phyloP scores from a whole-genome alignment of 2,888 invertebrate genomes.

The Leptopilina drosophilae region DNA sequence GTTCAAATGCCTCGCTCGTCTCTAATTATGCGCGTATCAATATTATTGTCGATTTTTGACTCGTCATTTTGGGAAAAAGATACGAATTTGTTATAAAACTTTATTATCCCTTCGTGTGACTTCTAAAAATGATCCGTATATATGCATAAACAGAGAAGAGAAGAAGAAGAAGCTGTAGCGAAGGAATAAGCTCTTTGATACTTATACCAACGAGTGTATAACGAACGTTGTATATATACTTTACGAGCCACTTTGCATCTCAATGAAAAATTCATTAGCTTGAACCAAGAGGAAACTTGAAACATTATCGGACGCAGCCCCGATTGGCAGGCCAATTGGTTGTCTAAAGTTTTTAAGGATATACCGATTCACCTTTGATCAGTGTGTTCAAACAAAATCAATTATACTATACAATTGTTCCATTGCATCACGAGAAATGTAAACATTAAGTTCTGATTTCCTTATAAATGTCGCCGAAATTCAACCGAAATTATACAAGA shows the following conservation, averaged over 20 bases:
- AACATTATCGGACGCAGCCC: constrained; percentile 25
- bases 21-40: constrained; percentile 14
- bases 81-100: constrained; percentile 13
- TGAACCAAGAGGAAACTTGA: constrained; percentile 52
- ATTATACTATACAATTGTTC: not conserved
- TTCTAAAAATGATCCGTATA: constrained; percentile 48
- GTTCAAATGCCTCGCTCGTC: not conserved
- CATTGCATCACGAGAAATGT: too few species aligned
- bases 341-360: not conserved
- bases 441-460: too few species aligned
- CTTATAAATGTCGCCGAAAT: too few species aligned
- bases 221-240: constrained; percentile 66
- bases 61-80: too few species aligned
- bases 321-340: constrained; percentile 28
- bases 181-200: constrained; percentile 55
- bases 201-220: constrained; percentile 63
- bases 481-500: too few species aligned
- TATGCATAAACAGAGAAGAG: not conserved
- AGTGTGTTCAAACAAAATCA: constrained; percentile 54
- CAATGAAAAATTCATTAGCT: constrained; percentile 71
- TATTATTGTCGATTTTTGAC: not conserved
- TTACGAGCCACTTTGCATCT: constrained; percentile 71
- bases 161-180: constrained; percentile 32
- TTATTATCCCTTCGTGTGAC: constrained; percentile 44
- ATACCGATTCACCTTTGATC: constrained; percentile 63